Evolutionary conservation across 2,888 invertebrate species (phyloP), one percentile per base, ranked within the genome.

Genomic region (Camptogramma bilineatum): DNA sequence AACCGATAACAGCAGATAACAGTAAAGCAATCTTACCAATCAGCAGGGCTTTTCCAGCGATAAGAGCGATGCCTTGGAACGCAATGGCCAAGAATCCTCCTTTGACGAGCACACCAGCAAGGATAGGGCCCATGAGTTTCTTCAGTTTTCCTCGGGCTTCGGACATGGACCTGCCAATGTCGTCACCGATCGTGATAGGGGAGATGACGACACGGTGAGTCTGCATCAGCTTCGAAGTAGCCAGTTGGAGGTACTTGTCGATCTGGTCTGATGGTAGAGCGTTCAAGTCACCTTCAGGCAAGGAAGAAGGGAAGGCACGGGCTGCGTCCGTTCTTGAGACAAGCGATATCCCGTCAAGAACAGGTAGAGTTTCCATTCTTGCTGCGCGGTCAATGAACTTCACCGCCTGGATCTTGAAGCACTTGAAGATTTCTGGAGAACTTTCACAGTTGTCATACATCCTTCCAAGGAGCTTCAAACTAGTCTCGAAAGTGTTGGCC

Each of bases 1-100:
- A 88, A 0, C 96, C 97, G 73, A 97, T 95, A 70, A 97, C 96
- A 19, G 96, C 96, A 69, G 96, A 96, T 61, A 97, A 91, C 62
- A 97, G 93, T 31, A 97, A 88, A 28, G 97, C 97, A 82, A 97
- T 96, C 92, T 97, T 97, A 75, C 97, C 97, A 75, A 97, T 95
- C 58, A 97, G 93, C 68, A 97, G 87, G 3, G 97, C 97, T 80
- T 97, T 96, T 73, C 97, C 96, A 17, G 97, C 96, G 73, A 97
- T 94, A 16, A 95, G 89, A 8, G 96, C 96, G 57, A 96, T 95
- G 18, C 95, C 95, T 73, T 96, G 95, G 85, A 96, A 96, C 2
- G 96, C 96, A 87, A 96, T 94, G 17, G 96, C 95, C 17, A 96
- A 87, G 79, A 96, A 95, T 42, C 95, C 95, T 21, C 95, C 95